Percentiles rank a stretch among this genome's conserved stretches.
phyloP scores from a whole-genome alignment of 2,888 invertebrate species.

The Polydesmus complanatus region DNA sequence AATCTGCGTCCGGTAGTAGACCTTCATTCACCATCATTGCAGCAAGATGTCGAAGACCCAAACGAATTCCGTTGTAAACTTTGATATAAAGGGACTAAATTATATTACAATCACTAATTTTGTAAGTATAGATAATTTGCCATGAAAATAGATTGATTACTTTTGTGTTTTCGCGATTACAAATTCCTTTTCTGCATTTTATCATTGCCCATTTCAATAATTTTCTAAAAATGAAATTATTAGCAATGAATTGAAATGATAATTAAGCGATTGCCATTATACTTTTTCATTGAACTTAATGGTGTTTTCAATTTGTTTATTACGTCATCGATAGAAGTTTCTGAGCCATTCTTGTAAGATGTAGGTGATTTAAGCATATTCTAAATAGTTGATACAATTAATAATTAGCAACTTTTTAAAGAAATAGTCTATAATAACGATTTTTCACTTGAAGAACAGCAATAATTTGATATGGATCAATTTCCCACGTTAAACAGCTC shows the following conservation, averaged over 20 bases:
- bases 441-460: background rate
- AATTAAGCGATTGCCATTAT: background rate
- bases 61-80: background rate
- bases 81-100: no score
- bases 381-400: no score
- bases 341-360: no score
- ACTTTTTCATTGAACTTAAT: background rate
- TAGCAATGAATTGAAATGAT: background rate
- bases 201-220: background rate
- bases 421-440: no score
- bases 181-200: background rate
- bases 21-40: background rate
- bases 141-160: no score
- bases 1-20: background rate
- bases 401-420: background rate
- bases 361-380: background rate
- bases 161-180: background rate
- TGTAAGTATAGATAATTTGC: no score
- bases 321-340: background rate
- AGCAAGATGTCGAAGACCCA: background rate
- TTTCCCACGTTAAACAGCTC: background rate
- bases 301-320: background rate
- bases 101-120: no score
- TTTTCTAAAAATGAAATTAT: background rate
- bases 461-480: background rate